Base-by-base conservation (phyloP, 2,113 vertebrate genomes). In the Brienomyrus longianalis region DNA sequence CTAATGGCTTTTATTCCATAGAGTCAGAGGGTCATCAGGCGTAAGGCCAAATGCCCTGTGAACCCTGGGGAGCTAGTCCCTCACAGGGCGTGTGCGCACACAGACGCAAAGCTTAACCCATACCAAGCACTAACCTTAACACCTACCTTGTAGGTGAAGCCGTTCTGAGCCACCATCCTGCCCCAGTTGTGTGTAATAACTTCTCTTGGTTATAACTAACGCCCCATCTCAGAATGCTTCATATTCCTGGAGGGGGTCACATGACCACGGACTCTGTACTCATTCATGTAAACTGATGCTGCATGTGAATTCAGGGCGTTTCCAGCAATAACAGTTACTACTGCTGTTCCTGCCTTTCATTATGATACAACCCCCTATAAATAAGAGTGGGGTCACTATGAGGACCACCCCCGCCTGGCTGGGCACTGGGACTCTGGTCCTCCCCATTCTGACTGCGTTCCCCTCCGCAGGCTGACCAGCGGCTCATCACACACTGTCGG, bases 401-500 rank as follows among this genome's bases (percentile, higher is more conserved):
- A 17, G 11, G 70, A 39, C 70, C 80, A 9, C 80, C 39, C 31
- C 39, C 9, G 7, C 21, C 5, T 83, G 19, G 19, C 17, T 2
- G 0, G 35, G 21, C 17, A 83, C 43, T 9, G 45, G 2, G 45
- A 21, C 39, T 47, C 15, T 83, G 43, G 21, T 59, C 45, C 84
- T 23, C 86, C 8, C 45, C 62, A 1, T 0, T 88, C 62, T 59
- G 27, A 54, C 74, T 9, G 0, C 2, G 1, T 59, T 45, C 52
- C 35, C 56, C 21, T 88, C 39, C 5, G 17, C 39, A 98, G 97
- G 96, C 96, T 97, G 94, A 97, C 97, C 95, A 97, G 96, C 95
- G 96, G 96, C 93, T 95, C 95, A 90, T 94, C 94, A 94, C 97
- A 97, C 91, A 96, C 97, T 94, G 95, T 96, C 89, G 96, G 96